Base-by-base conservation (phyloP, 2,888 invertebrate species). In the Gandaritis pyraliata region DNA sequence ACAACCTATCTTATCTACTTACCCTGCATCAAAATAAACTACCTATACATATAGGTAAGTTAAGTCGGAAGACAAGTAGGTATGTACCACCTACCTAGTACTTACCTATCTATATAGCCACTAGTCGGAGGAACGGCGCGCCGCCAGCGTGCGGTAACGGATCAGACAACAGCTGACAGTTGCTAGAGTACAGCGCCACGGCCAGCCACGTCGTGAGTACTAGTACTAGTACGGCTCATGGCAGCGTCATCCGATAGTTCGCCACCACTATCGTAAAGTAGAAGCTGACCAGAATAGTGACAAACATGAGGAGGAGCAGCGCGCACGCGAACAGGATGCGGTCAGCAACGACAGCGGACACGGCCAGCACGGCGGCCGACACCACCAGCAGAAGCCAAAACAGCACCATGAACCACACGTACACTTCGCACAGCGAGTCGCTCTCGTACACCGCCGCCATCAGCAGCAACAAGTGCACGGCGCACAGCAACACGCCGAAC, bases 191-290 rank as follows among this genome's bases (percentile, higher is more conserved):
- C n/a, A n/a, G n/a, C n/a, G n/a, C n/a, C n/a, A n/a, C n/a, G n/a
- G n/a, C n/a, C n/a, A n/a, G n/a, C n/a, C n/a, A n/a, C n/a, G n/a
- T n/a, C n/a, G n/a, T n/a, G n/a, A n/a, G n/a, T 1, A 6, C 1
- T 13, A 1, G 11, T 1, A 11, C 13, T 13, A 30, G 29, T 13
- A 7, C 18, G 11, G 41, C 4, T 59, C 61, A 68, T 12, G 66
- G 67, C 23, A 84, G 38, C 16, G 78, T 81, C 72, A 76, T 70
- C 49, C 75, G 74, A 60, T 74, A 83, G 67, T 82, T 84, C 46
- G 75, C 74, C 29, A 81, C 81, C 18, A 83, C 72, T 1, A 80
- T 54, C 7, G 72, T 70, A 50, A 74, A 76, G 68, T 77, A 81
- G 33, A 71, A 61, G 7, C 72, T 71, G 38, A 71, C 30, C 5